These are phyloP conservation scores for Ostrea edulis DNA, from an alignment of 1,140 invertebrate genomes.

Conservation along the genomic window DNA sequence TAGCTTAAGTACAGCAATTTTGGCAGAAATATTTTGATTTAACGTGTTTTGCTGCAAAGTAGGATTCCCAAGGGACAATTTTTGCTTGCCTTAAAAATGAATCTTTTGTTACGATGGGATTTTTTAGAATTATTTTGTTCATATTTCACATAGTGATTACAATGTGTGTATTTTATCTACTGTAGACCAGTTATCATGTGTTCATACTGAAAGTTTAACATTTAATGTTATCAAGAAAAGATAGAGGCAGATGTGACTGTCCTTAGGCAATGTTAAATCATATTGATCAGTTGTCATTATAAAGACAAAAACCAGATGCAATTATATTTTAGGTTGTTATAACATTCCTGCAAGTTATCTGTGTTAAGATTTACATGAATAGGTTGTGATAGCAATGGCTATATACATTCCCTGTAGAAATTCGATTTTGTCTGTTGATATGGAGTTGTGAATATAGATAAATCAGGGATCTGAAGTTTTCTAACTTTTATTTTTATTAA, in stretches of 20 bases:
- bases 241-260: neutral
- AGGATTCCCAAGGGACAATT: neutral
- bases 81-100: neutral
- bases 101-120: neutral
- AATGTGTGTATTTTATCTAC: neutral
- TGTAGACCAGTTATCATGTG: neutral
- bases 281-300: neutral
- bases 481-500: neutral
- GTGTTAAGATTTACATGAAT: neutral
- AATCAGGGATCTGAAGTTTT: conserved; percentile 21
- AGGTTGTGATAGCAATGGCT: neutral
- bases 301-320: neutral
- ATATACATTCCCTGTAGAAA: neutral
- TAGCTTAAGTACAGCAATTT: too few relatives aligned
- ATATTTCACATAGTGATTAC: neutral
- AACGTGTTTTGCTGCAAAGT: too few relatives aligned
- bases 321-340: neutral
- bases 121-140: neutral
- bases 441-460: neutral
- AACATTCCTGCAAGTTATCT: conserved; percentile 8
- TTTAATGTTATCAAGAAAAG: too few relatives aligned
- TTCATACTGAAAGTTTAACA: neutral
- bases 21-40: too few relatives aligned
- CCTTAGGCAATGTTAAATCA: neutral
- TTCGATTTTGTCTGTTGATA: neutral